Base-by-base conservation (phyloP, 2,113 vertebrate genomes). In the Peromyscus californicus region DNA sequence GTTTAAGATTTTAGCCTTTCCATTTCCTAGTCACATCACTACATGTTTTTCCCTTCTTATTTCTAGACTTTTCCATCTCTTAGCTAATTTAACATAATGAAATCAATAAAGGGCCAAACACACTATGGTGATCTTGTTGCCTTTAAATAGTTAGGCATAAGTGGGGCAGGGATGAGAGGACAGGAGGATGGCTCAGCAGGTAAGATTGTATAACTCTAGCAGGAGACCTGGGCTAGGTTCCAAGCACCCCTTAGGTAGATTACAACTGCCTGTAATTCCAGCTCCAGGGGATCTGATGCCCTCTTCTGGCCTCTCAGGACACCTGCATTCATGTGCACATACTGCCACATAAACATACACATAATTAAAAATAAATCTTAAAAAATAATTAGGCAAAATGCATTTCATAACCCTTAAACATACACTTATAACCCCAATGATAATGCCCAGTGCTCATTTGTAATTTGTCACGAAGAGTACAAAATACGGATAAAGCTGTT, bases 331-430 rank as follows among this genome's bases (percentile, higher is more conserved):
- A 42, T 45, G 26, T 84, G 82, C 24, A 9, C n/a, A 15, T 63
- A 17, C 61, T 45, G 15, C 24, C 26, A 65, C 59, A 85, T n/a
- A 85, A 57, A 65, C 39, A 85, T 85, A 45, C 83, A 65, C 39
- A 65, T 45, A 65, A 85, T 31, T 45, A 84, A 63, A 85, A 63
- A 26, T 61, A 83, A 83, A 84, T 26, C 48, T 39, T 89, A 79
- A 69, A 26, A 63, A 80, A 9, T 29, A 45, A 85, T 65, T 65
- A n/a, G 33, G 42, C 61, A 89, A 89, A 90, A 31, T 70, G 11
- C 16, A 90, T 93, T 79, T 93, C 54, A 74, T 45, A 93, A 86
- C 59, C 83, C 72, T 93, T 96, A 85, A 93, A 87, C 31, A 85
- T 57, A 95, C 85, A 11, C 63, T 84, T 96, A 70, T 95, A 97